Conservation (phyloP, 1,140 invertebrate species). For the Magallana angulata region DNA sequence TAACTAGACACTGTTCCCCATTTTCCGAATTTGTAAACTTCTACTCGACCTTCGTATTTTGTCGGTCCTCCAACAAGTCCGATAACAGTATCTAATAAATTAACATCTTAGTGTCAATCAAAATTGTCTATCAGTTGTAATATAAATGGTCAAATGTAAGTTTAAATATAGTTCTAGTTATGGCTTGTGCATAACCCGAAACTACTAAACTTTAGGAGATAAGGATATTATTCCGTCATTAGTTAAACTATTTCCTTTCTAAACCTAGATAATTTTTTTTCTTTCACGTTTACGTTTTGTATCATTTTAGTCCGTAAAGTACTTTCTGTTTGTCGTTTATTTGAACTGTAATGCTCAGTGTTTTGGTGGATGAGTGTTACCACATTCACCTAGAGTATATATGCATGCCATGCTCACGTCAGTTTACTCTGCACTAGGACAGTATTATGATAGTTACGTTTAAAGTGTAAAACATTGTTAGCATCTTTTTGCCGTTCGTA, state of each 20-base stretch:
- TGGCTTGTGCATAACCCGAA: not conserved
- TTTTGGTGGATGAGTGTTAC: too few relatives aligned
- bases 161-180: not conserved
- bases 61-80: not conserved
- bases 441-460: too few relatives aligned
- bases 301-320: not conserved
- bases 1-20: not conserved
- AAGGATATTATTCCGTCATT: not conserved
- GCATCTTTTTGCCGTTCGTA: too few relatives aligned
- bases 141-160: not conserved
- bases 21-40: not conserved
- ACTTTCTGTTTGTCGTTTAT: not conserved
- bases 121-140: not conserved
- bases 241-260: too few relatives aligned
- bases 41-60: not conserved
- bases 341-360: too few relatives aligned
- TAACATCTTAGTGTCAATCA: not conserved
- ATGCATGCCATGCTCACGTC: too few relatives aligned
- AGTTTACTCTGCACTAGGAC: too few relatives aligned
- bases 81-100: not conserved
- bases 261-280: too few relatives aligned
- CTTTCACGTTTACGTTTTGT: too few relatives aligned
- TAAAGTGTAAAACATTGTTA: too few relatives aligned
- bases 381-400: too few relatives aligned
- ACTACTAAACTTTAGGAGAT: too few relatives aligned